Percentiles rank a stretch among this genome's conserved stretches.
phyloP scores from a whole-genome alignment of 2,113 vertebrate species.

The Gila orcuttii region DNA sequence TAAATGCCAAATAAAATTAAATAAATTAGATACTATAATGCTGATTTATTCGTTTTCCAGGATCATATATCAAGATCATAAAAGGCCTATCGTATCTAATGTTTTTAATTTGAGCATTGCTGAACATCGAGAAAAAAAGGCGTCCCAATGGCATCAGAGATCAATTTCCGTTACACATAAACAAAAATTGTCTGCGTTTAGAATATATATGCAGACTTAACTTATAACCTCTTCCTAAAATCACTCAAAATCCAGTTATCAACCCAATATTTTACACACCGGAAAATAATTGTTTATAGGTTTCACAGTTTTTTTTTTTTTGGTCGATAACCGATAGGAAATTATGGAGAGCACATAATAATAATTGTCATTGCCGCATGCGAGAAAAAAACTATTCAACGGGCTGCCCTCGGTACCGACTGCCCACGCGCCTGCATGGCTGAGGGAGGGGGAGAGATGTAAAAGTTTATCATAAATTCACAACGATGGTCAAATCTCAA shows the following conservation, averaged over 20 bases:
- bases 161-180: background rate
- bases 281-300: constrained; percentile 7
- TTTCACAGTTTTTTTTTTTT: background rate
- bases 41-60: background rate
- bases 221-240: background rate
- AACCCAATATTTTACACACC: constrained; percentile 2
- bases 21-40: background rate
- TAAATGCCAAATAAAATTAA: background rate
- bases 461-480: constrained; percentile 56
- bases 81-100: background rate
- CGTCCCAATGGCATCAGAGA: background rate
- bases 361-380: constrained; percentile 65
- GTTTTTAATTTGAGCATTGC: background rate
- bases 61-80: background rate
- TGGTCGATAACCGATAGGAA: background rate
- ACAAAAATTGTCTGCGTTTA: background rate
- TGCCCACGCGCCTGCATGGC: constrained; percentile 55
- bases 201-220: background rate
- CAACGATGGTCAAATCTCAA: constrained; percentile 67
- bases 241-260: constrained; percentile 14
- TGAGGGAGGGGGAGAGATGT: constrained; percentile 29
- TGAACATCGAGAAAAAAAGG: background rate
- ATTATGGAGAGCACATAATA: constrained; percentile 53
- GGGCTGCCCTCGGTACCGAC: constrained; percentile 55
- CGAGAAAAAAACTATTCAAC: constrained; percentile 32